Conservation (phyloP, 2,113 vertebrate genomes). For the Rhinogobius similis region DNA sequence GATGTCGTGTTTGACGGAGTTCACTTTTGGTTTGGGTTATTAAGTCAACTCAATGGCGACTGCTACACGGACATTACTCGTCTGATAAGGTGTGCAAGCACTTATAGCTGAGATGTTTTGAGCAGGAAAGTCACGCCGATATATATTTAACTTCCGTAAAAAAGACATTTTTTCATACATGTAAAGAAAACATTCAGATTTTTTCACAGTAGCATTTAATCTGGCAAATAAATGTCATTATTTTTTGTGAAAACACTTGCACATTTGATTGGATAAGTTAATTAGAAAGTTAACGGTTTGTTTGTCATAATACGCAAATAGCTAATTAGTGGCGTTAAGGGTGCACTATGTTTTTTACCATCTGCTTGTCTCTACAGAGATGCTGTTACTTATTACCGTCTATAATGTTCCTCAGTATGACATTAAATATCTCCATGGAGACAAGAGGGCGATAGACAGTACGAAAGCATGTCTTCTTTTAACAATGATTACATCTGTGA, state of each 20-base stretch:
- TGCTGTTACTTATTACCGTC: background rate
- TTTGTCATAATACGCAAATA: background rate
- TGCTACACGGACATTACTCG: background rate
- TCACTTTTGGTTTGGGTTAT: constrained; percentile 1
- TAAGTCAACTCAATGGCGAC: background rate
- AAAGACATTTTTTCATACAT: too few species aligned
- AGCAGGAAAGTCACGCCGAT: background rate
- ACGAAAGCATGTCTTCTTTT: too few species aligned
- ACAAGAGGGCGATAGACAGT: too few species aligned
- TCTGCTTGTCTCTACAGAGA: background rate
- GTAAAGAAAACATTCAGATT: too few species aligned
- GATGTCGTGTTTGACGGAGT: background rate
- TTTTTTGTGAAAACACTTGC: background rate
- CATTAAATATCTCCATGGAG: too few species aligned
- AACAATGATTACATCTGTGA: too few species aligned
- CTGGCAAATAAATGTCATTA: background rate
- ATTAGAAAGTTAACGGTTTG: background rate
- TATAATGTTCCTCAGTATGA: background rate
- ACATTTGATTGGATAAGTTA: background rate
- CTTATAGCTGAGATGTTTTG: background rate
- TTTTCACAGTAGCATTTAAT: too few species aligned
- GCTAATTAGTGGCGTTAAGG: background rate
- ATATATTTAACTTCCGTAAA: too few species aligned
- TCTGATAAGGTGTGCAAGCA: background rate
- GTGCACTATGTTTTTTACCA: background rate